These are phyloP conservation scores for Eupithecia inturbata DNA, from an alignment of 2,888 invertebrate genomes.

Conservation along the genomic window DNA sequence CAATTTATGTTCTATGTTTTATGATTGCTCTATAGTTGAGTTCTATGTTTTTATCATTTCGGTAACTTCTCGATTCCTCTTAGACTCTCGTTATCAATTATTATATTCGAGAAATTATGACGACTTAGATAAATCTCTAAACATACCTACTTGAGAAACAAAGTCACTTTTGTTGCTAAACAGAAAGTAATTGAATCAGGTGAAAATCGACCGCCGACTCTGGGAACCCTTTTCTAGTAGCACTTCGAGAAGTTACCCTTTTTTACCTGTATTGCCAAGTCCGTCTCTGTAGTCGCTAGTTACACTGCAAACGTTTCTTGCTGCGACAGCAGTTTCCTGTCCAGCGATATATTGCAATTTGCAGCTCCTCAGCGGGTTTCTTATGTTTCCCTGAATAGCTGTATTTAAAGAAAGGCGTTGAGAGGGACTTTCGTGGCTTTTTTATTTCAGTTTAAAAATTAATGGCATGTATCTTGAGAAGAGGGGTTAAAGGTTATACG, in stretches of 20 bases:
- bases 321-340: constrained; percentile 59
- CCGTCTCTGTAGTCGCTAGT: constrained; percentile 45
- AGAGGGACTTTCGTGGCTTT: neutral
- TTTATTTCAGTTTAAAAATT: neutral
- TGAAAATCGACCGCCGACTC: neutral
- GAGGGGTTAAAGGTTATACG: too few relatives aligned
- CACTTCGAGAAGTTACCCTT: neutral
- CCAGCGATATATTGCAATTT: constrained; percentile 59
- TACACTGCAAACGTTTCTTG: constrained; percentile 57
- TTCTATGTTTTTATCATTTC: too few relatives aligned
- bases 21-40: too few relatives aligned
- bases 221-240: neutral
- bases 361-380: constrained; percentile 47
- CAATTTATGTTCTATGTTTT: too few relatives aligned
- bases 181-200: neutral
- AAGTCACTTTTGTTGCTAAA: neutral
- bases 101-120: neutral
- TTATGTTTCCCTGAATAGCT: constrained; percentile 32
- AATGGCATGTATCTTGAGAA: too few relatives aligned
- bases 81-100: too few relatives aligned
- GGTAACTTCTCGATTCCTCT: too few relatives aligned
- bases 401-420: constrained; percentile 18
- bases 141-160: neutral
- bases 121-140: too few relatives aligned
- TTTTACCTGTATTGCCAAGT: constrained; percentile 26